Conservation (phyloP, 2,888 invertebrate genomes). For the Morinoia aosen region DNA sequence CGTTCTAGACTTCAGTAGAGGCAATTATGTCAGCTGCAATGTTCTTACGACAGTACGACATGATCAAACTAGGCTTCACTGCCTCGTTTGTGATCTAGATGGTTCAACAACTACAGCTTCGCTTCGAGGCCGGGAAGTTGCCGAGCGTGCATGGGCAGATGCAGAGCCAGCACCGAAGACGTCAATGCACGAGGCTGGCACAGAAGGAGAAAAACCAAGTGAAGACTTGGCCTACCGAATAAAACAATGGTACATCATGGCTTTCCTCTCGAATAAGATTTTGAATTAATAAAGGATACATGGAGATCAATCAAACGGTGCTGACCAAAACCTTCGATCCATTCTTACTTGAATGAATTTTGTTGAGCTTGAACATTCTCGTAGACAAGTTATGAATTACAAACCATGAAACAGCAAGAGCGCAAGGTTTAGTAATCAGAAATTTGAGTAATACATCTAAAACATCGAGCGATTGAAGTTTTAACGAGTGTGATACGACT, state of each 20-base stretch:
- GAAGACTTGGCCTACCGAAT: not conserved
- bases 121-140: not conserved
- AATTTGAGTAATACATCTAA: too few species aligned
- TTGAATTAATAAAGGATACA: not conserved
- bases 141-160: not conserved
- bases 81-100: not conserved
- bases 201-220: not conserved
- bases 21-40: not conserved
- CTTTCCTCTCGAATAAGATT: not conserved
- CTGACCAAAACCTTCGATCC: too few species aligned
- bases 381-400: too few species aligned
- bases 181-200: not conserved
- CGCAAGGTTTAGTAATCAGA: too few species aligned
- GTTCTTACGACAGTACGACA: not conserved
- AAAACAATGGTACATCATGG: not conserved
- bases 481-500: too few species aligned
- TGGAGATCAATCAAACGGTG: too few species aligned
- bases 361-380: too few species aligned
- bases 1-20: not conserved
- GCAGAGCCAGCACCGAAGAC: not conserved
- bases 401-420: too few species aligned
- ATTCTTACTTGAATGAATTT: too few species aligned
- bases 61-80: not conserved
- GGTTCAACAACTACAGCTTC: not conserved
- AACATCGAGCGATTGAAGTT: too few species aligned